Conservation (phyloP, 2,797 vertebrate species). For the Buceros bicornis region DNA sequence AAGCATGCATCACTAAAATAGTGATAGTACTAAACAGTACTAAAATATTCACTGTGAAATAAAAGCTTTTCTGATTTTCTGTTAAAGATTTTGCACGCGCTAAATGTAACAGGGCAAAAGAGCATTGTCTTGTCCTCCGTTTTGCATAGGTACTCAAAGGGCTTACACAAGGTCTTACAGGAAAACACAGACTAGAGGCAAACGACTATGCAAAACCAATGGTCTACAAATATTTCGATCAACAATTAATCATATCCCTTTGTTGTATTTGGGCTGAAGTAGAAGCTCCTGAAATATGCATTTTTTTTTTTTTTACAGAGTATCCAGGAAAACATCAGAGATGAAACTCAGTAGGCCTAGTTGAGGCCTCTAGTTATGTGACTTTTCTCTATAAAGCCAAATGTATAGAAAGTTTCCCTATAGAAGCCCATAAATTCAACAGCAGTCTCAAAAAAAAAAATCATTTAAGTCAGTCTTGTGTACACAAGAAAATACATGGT, state of each 20-base stretch:
- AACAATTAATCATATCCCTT: background rate
- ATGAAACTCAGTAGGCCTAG: background rate
- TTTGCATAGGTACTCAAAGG: slow-evolving; percentile 14
- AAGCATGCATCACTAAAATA: background rate
- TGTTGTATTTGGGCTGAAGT: background rate
- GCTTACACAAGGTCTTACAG: background rate
- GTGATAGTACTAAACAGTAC: background rate
- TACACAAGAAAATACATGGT: background rate
- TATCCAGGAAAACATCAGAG: background rate
- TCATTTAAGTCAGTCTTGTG: background rate
- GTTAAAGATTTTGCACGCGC: background rate
- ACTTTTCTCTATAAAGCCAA: background rate
- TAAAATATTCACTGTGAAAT: background rate
- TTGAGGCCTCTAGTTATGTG: background rate
- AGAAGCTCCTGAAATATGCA: background rate
- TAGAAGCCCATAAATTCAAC: background rate
- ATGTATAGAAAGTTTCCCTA: background rate
- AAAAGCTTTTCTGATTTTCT: background rate
- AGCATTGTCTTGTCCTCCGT: background rate
- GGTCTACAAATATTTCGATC: background rate
- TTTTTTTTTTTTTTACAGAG: background rate
- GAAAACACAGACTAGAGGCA: slow-evolving; percentile 1
- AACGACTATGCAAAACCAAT: slow-evolving; percentile 13
- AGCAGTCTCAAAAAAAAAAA: slow-evolving; percentile 5
- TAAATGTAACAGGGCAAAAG: background rate